These are phyloP conservation scores for Garrulus glandarius DNA, from an alignment of 2,797 vertebrate species.

Conservation along the genomic window DNA sequence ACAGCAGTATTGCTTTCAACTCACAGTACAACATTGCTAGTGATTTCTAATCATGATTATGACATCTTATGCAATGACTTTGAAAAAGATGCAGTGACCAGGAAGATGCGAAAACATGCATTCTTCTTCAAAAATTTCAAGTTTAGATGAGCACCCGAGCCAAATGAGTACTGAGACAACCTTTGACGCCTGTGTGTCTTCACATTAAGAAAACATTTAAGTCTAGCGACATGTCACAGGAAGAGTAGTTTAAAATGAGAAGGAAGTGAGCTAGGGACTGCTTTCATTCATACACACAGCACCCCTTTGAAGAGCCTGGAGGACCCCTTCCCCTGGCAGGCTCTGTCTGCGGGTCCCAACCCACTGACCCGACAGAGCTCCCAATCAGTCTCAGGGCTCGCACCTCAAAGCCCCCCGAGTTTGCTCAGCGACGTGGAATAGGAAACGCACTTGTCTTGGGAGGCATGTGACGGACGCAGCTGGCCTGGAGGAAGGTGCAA, in stretches of 20 bases:
- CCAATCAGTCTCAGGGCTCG: accelerated
- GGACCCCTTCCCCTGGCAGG: not conserved
- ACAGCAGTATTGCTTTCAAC: not conserved
- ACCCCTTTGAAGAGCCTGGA: accelerated
- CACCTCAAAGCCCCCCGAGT: not conserved
- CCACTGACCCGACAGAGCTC: not conserved
- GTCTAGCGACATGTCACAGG: accelerated
- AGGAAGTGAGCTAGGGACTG: accelerated
- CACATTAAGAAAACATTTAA: not conserved
- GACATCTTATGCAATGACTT: not conserved
- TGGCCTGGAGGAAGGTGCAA: not conserved
- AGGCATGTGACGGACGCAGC: not conserved
- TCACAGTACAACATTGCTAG: not conserved
- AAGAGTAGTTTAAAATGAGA: accelerated
- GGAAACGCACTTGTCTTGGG: not conserved
- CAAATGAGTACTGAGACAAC: not conserved
- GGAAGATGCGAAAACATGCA: not conserved
- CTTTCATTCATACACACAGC: not conserved
- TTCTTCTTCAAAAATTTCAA: not conserved
- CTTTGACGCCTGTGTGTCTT: not conserved
- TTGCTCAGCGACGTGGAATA: not conserved
- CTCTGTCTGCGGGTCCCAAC: not conserved
- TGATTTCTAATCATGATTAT: not conserved
- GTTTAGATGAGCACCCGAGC: not conserved
- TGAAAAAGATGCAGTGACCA: not conserved